Evolutionary conservation across 2,113 vertebrate species (phyloP).

Genomic region (Butorides virescens): DNA sequence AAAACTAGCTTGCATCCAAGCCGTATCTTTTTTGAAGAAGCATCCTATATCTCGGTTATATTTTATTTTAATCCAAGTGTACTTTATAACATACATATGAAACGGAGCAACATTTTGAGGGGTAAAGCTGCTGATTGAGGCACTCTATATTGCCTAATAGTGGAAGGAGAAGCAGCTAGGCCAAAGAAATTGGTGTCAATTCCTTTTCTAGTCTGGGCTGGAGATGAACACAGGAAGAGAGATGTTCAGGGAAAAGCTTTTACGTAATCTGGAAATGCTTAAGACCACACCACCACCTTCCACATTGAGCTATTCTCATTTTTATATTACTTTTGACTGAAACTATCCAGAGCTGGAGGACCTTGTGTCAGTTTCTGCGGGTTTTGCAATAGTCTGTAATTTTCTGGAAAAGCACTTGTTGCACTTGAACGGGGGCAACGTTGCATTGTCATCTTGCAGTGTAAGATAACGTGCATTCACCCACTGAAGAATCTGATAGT

Average conservation of each 20-base stretch:
- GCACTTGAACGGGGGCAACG: background rate
- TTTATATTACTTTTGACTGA: background rate
- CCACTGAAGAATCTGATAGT: background rate
- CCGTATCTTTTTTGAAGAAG: rapidly evolving
- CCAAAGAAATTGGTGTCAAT: background rate
- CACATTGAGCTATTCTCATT: background rate
- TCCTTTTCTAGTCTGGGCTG: background rate
- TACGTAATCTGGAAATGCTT: background rate
- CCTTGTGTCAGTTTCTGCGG: background rate
- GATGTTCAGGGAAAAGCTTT: background rate
- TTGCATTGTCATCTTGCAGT: background rate
- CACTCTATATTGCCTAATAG: background rate
- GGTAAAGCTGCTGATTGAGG: background rate
- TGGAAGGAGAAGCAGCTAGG: background rate
- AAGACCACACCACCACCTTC: too few species aligned
- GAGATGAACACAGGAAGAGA: background rate
- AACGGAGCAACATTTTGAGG: background rate
- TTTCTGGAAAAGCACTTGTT: background rate
- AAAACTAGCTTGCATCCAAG: background rate
- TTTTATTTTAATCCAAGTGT: background rate
- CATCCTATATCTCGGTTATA: background rate
- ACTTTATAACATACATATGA: background rate
- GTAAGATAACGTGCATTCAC: background rate
- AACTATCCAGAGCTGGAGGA: background rate
- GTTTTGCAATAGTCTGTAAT: background rate